phyloP scores from a whole-genome alignment of 92 coral and sea anemone genomes.

The Phymanthus crucifer region DNA sequence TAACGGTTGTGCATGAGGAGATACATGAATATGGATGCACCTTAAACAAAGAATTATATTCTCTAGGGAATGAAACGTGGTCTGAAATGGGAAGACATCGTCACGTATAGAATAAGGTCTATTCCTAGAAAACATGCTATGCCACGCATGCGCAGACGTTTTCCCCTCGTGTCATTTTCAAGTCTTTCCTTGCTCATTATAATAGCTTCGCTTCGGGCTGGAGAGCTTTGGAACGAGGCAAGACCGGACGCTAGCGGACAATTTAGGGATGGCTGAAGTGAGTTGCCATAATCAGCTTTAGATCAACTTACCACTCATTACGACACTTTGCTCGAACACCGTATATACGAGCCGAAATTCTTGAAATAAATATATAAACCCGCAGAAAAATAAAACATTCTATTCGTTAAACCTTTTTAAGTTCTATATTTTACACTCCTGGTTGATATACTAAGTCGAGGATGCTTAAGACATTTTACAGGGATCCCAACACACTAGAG shows the following conservation, averaged over 20 bases:
- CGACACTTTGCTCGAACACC: background rate
- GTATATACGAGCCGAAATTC: background rate
- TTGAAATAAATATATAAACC: conserved; percentile 2
- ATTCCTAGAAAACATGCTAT: too few relatives aligned
- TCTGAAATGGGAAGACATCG: too few relatives aligned
- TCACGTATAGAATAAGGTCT: too few relatives aligned
- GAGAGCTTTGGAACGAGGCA: background rate
- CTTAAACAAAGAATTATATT: too few relatives aligned
- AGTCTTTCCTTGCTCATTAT: too few relatives aligned
- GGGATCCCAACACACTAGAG: background rate
- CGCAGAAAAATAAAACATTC: background rate
- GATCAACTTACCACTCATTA: background rate
- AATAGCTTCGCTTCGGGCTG: background rate
- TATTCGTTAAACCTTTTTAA: background rate
- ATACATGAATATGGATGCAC: too few relatives aligned
- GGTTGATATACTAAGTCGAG: background rate
- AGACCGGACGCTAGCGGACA: background rate
- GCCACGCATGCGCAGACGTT: too few relatives aligned
- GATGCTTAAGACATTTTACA: too few relatives aligned
- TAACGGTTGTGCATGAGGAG: too few relatives aligned
- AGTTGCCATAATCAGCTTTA: background rate
- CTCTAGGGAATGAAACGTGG: too few relatives aligned
- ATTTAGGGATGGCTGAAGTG: background rate
- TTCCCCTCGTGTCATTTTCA: too few relatives aligned
- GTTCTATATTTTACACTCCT: background rate